Percentiles rank a stretch among this genome's conserved stretches.
These are phyloP conservation scores for Seladonia tumulorum DNA, from an alignment of 2,888 invertebrate genomes.

Conservation along the genomic window DNA sequence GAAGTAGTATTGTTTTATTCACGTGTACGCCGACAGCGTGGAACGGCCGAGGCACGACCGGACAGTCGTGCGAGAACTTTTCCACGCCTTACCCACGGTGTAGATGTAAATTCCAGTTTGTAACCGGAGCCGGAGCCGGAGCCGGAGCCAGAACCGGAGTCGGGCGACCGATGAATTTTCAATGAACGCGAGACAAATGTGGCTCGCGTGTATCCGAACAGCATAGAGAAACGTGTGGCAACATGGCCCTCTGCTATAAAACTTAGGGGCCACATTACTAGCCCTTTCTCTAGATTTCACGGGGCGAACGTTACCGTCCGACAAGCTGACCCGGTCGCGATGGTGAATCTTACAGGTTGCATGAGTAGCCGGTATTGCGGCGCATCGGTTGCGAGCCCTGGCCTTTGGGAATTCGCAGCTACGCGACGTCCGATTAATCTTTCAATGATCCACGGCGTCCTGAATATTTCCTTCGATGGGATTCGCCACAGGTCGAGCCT, in stretches of 20 bases:
- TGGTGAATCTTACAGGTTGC: constrained; percentile 46
- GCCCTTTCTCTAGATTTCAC: no score
- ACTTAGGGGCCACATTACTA: neutral
- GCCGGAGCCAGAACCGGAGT: no score
- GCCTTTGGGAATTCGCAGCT: constrained; percentile 16
- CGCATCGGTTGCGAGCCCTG: neutral
- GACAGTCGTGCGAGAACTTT: neutral
- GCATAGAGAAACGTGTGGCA: neutral
- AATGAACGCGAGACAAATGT: neutral
- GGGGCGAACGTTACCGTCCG: neutral
- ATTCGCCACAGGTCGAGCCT: neutral
- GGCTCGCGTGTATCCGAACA: neutral
- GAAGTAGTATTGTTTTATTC: constrained; percentile 37
- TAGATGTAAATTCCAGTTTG: neutral
- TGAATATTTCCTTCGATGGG: neutral
- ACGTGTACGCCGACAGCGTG: neutral
- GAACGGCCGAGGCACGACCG: neutral
- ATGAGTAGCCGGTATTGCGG: neutral
- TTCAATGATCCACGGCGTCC: neutral
- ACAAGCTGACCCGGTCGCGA: neutral
- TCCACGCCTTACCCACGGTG: neutral
- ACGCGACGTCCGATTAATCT: neutral
- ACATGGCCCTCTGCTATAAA: neutral
- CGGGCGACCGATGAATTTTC: neutral
- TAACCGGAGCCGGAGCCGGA: no score